Conservation (phyloP, 2,113 vertebrate genomes). For the Actenoides lindsayi region DNA sequence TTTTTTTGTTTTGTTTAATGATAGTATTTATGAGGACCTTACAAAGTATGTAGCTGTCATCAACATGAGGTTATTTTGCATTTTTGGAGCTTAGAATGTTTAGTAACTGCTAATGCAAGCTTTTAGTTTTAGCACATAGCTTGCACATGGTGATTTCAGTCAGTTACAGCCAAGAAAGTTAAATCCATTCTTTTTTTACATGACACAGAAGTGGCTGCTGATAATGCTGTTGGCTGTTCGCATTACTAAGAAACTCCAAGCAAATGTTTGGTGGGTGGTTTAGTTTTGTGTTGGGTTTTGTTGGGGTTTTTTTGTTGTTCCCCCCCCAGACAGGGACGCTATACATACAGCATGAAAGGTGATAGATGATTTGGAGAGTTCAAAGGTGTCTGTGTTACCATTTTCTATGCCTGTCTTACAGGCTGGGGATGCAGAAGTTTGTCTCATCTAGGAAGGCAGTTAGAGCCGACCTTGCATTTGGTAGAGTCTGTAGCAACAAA, state of each 20-base stretch:
- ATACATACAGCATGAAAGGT: background rate
- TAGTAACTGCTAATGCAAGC: background rate
- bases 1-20: background rate
- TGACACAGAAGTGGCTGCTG: background rate
- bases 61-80: background rate
- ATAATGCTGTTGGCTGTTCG: background rate
- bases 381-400: background rate
- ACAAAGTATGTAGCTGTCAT: background rate
- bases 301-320: background rate
- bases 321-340: background rate
- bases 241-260: background rate
- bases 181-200: fast-evolving
- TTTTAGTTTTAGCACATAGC: background rate
- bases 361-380: background rate
- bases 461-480: background rate
- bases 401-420: background rate
- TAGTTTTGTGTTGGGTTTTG: background rate
- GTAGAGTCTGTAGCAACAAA: background rate
- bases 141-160: background rate
- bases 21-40: background rate
- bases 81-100: background rate
- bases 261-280: background rate
- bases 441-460: background rate
- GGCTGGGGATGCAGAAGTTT: background rate
- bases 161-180: background rate